These are phyloP conservation scores for Zapornia atra DNA, from an alignment of 2,113 vertebrate species.

Conservation along the genomic window DNA sequence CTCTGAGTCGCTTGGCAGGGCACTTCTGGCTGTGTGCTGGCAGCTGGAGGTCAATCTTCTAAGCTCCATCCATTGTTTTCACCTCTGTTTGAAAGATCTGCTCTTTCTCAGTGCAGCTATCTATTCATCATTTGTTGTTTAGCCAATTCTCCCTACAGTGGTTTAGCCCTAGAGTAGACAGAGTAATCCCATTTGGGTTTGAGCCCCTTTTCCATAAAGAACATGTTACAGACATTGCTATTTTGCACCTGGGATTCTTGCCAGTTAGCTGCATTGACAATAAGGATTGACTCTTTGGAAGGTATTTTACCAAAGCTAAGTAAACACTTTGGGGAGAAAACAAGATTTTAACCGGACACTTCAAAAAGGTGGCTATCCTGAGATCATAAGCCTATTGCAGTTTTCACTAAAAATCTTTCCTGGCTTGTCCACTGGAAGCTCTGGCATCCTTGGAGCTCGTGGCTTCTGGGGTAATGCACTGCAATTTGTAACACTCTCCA, in stretches of 20 bases:
- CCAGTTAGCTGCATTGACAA: background rate
- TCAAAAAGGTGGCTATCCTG: background rate
- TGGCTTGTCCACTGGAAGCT: background rate
- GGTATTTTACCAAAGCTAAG: background rate
- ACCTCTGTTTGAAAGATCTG: background rate
- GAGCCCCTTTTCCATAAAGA: background rate
- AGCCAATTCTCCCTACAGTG: background rate
- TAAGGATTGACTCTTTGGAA: background rate
- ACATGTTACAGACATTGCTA: background rate
- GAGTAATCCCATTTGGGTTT: background rate
- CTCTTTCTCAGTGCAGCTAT: background rate
- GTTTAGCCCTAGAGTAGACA: background rate
- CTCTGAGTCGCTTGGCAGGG: background rate
- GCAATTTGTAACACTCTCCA: accelerated
- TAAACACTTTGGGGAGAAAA: background rate
- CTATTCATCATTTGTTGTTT: background rate
- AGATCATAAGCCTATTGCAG: background rate
- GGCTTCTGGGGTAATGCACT: background rate
- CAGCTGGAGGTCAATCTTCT: background rate
- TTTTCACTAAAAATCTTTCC: background rate
- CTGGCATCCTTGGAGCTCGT: background rate
- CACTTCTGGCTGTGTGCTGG: background rate
- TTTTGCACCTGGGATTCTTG: background rate
- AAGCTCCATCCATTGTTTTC: background rate
- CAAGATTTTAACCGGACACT: background rate